Percentiles rank a stretch among this genome's conserved stretches.
These are phyloP conservation scores for Cephalopachus bancanus DNA, from an alignment of 2,797 vertebrate species.

Conservation along the genomic window DNA sequence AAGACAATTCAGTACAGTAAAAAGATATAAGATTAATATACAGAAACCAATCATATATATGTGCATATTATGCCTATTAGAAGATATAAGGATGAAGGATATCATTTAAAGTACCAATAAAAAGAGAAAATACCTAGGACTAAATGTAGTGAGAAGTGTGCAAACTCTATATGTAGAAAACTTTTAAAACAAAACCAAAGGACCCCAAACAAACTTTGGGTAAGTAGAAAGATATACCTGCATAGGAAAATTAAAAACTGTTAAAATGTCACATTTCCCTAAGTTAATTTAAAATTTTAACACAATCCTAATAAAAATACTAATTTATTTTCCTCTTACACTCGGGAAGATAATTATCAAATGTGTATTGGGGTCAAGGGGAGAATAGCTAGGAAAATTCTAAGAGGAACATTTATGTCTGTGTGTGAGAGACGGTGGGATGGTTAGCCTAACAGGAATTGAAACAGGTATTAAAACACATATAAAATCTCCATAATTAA, in stretches of 20 bases:
- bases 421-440: background rate
- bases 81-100: background rate
- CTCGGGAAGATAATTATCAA: background rate
- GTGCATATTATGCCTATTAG: background rate
- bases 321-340: background rate
- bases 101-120: conserved; percentile 14
- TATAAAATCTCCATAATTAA: conserved; percentile 1
- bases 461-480: background rate
- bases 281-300: conserved; percentile 44
- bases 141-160: background rate
- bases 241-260: background rate
- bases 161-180: background rate
- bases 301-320: background rate
- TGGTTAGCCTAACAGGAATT: background rate
- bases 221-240: background rate
- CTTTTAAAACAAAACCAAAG: background rate
- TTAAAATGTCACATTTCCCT: conserved; percentile 22
- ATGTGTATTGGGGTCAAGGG: background rate
- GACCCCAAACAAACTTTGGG: background rate
- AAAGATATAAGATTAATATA: conserved; percentile 31
- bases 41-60: background rate
- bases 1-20: background rate
- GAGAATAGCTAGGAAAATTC: no score
- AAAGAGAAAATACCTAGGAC: background rate
- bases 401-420: no score